Base-by-base conservation (phyloP, 2,797 vertebrate species). In the Scyliorhinus canicula region DNA sequence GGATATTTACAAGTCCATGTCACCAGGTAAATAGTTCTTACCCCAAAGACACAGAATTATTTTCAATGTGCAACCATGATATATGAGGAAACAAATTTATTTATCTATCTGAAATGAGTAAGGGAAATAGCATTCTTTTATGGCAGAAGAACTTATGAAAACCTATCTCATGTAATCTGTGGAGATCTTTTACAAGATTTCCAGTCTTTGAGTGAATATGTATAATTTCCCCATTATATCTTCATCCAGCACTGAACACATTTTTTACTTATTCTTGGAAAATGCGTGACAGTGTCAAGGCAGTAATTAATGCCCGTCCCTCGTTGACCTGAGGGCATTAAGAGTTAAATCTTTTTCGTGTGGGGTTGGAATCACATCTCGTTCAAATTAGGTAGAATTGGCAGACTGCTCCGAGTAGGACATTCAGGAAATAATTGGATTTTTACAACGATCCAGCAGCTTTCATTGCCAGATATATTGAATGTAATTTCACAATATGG, bases 391-490 rank as follows among this genome's bases (percentile, higher is more conserved):
- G 88, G 57, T 63, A 40, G 57, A n/a, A 63, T 57, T 44, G 21
- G 35, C 88, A 63, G 60, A n/a, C 60, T 19, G 6, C 88, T 65
- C 19, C 57, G 19, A 63, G n/a, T 40, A 91, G 88, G n/a, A 40
- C 2, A 91, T 63, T 24, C n/a, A n/a, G 60, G n/a, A 63, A 91
- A n/a, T 91, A 63, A 91, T 91, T 91, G n/a, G 88, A 91, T 44
- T 24, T 63, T 63, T 63, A 91, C 57, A 57, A 88, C 31, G 60
- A 63, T 40, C 35, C 40, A 24, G 57, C 57, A 91, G 57, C 19
- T 91, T 91, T 91, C 55, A 91, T 91, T 91, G 40, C n/a, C 57
- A 63, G 88, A 91, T 63, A 24, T 63, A 91, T 24, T 44, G 88
- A 40, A 91, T 63, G 24, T 63, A 63, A 65, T 91, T 91, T 91